Evolutionary conservation across 92 coral and sea anemone genomes (phyloP), one percentile per base, ranked within the genome.

Genomic region (Metridium senile): DNA sequence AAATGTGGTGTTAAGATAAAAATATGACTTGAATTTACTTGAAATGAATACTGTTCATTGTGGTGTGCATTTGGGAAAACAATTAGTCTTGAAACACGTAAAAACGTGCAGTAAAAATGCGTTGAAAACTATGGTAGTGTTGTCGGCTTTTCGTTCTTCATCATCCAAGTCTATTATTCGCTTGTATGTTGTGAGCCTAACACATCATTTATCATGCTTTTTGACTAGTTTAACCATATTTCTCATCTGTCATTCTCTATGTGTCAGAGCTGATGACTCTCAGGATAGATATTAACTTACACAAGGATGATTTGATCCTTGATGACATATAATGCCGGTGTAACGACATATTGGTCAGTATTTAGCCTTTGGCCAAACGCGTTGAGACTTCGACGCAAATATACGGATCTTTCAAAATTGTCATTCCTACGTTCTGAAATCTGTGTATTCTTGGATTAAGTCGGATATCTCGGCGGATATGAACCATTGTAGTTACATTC

Each of bases 371-470:
- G 52, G 78, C 66, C 78, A 73, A 73, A 73, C 78, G 56, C 31
- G 58, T 73, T 62, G 33, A 58, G 59, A 58, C 68, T 26, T 63
- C 32, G 47, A 54, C 78, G 54, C 52, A 57, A 23, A 73, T 32
- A 39, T 13, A 58, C 16, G 68, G 57, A 51, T 73, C 20, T 26
- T 45, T 22, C 54, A 39, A 26, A 11, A 34, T 58, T 29, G 67
- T 13, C 16, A 13, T 32, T 43, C 58, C 31, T 28, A 11, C 21
- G 11, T 56, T 39, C 78, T 58, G 25, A 57, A 30, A 53, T 31
- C 51, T 73, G 78, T 73, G 78, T 73, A 63, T 25, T 1, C 56
- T 57, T 33, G 78, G 78, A 73, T 73, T 73, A 73, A 73, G 26
- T 6, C 9, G 68, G 78, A 73, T 73, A 25, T 72, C 13, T 1